These are phyloP conservation scores for Podarcis muralis DNA, from an alignment of 2,113 vertebrate genomes.

Conservation along the genomic window DNA sequence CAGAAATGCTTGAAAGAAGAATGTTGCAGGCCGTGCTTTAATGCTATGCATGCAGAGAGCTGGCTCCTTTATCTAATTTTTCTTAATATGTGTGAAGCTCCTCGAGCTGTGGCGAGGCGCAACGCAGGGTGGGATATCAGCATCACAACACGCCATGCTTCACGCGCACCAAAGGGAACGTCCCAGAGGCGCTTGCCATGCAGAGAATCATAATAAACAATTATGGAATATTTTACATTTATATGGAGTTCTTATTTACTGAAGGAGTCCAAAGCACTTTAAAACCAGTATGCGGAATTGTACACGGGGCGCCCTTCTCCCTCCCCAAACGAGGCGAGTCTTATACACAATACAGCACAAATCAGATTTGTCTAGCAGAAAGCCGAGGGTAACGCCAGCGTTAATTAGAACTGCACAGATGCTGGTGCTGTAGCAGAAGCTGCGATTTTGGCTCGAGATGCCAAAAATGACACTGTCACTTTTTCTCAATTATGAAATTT, in stretches of 20 bases:
- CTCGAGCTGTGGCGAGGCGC: neutral
- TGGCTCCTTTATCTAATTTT: constrained; percentile 17
- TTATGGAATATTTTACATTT: constrained; percentile 47
- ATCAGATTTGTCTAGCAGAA: neutral
- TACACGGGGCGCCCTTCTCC: neutral
- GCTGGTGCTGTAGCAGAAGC: neutral
- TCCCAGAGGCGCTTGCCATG: neutral
- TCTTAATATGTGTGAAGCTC: constrained; percentile 35
- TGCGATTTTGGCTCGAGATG: neutral
- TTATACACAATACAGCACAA: neutral
- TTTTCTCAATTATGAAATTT: neutral
- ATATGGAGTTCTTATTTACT: constrained; percentile 3
- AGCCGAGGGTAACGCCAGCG: constrained; percentile 1
- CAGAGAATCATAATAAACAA: constrained; percentile 45
- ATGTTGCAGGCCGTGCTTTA: constrained; percentile 1
- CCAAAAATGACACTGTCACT: neutral
- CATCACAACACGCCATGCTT: neutral
- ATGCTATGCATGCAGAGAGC: constrained; percentile 5
- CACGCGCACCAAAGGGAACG: constrained; percentile 12
- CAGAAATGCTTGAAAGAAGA: neutral
- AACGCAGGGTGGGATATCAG: constrained; percentile 8
- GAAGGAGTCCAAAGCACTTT: constrained; percentile 34
- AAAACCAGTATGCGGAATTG: constrained; percentile 8
- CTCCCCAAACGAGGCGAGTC: constrained; percentile 3
- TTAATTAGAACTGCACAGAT: constrained; percentile 27